Conservation (phyloP, 2,113 vertebrate species). For the Cygnus buccinator region DNA sequence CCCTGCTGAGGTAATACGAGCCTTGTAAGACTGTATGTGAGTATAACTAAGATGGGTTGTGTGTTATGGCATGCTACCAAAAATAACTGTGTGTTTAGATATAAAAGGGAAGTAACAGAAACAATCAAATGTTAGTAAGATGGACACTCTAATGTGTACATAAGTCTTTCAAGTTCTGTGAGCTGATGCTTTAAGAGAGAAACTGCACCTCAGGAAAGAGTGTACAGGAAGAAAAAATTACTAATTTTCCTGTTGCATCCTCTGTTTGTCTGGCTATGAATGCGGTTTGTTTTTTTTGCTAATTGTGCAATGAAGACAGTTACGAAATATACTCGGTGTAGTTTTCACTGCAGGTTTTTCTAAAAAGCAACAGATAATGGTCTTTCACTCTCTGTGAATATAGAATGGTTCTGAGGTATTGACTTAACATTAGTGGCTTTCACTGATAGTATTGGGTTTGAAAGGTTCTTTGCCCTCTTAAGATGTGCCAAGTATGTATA, state of each 20-base stretch:
- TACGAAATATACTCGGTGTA: not conserved
- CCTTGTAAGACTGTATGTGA: not conserved
- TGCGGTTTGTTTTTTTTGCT: not conserved
- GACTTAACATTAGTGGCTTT: not conserved
- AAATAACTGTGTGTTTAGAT: not conserved
- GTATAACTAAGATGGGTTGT: not conserved
- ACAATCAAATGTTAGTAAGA: not conserved
- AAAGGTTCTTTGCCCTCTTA: not conserved
- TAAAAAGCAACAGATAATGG: not conserved
- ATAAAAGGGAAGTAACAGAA: not conserved
- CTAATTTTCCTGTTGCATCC: not conserved
- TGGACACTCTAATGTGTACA: not conserved
- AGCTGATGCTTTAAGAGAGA: not conserved
- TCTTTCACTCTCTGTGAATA: not conserved
- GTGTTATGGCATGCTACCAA: not conserved
- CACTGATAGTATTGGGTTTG: not conserved
- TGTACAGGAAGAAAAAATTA: not conserved
- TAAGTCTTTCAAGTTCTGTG: not conserved
- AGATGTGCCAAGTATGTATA: not conserved
- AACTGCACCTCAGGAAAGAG: not conserved
- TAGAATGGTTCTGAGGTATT: not conserved
- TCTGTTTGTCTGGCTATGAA: not conserved
- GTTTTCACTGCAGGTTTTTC: not conserved
- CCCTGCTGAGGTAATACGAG: constrained; percentile 82
- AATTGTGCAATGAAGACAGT: not conserved